Evolutionary conservation across 2,797 vertebrate species (phyloP).

Genomic region (Brachymystax lenok): DNA sequence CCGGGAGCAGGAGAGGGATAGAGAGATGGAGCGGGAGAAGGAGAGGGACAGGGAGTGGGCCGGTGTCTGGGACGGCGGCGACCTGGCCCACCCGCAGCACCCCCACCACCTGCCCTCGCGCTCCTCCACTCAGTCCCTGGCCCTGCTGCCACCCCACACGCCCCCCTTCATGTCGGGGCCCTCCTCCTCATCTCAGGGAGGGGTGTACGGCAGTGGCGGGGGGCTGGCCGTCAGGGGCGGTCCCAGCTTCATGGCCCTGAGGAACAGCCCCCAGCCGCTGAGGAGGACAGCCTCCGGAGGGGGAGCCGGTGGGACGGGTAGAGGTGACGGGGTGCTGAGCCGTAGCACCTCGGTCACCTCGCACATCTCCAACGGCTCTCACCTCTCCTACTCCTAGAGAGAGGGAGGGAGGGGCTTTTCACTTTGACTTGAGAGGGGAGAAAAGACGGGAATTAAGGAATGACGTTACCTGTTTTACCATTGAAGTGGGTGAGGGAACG

Average conservation of each 20-base stretch:
- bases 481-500: not conserved
- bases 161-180: slow-evolving; percentile 79
- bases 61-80: slow-evolving; percentile 70
- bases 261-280: slow-evolving; percentile 90
- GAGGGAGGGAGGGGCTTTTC: slow-evolving; percentile 29
- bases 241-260: slow-evolving; percentile 81
- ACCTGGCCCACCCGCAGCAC: slow-evolving; percentile 76
- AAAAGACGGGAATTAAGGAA: not conserved
- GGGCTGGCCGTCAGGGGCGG: slow-evolving; percentile 73
- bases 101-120: slow-evolving; percentile 80
- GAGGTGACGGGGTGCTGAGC: slow-evolving; percentile 77
- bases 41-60: slow-evolving; percentile 78
- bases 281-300: slow-evolving; percentile 87
- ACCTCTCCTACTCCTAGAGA: slow-evolving; percentile 87
- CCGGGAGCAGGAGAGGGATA: slow-evolving; percentile 75
- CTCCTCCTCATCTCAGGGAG: slow-evolving; percentile 68
- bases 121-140: slow-evolving; percentile 81
- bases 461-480: not conserved
- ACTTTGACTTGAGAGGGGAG: no score
- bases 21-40: slow-evolving; percentile 70
- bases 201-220: slow-evolving; percentile 58
- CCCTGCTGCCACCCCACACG: slow-evolving; percentile 76
- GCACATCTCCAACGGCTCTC: slow-evolving; percentile 91
- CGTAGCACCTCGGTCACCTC: slow-evolving; percentile 91
- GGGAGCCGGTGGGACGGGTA: slow-evolving; percentile 78